Base-by-base conservation (phyloP, 1,140 invertebrate species). In the Zophobas atratus region DNA sequence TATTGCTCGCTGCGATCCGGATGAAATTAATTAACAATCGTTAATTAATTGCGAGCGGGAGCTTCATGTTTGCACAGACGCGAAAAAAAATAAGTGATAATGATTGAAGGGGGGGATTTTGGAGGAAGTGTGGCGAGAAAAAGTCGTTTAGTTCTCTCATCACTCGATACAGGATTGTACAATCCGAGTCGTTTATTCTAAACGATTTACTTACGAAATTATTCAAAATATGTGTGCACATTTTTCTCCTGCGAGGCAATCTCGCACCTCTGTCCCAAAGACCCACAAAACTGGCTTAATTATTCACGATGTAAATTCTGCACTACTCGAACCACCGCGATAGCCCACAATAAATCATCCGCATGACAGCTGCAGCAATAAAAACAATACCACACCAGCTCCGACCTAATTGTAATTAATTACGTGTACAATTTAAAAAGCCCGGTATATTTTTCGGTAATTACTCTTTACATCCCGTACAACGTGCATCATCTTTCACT, bases 381-480 rank as follows among this genome's bases (percentile, higher is more conserved):
- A 67, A 67, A 67, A 67, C 60, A 67, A 67, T 67, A 67, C 60
- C 60, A 46, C 60, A 41, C 60, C 60, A 57, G 2, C 33, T 2
- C 3, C 41, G 48, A 38, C 51, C 51, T 73, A 73, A 73, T 73
- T 56, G 71, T 43, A 73, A 73, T 73, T 73, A 73, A 73, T 73
- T 73, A 55, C 49, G 20, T 34, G 56, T 73, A 56, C 71, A 56
- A 56, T 73, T 73, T 56, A 56, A 73, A 72, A 73, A 73, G 32
- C 35, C 48, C 8, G 49, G 46, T 72, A 41, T 72, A 73, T 73
- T 53, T 73, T 73, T 55, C 71, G 56, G 71, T 73, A 73, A 73
- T 73, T 73, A 72, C 70, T 72, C 70, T 72, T 55, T 72, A 72
- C 38, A 72, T 43, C 70, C 39, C 36, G 51, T 72, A 73, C 56